Conservation (phyloP, 2,113 vertebrate species). For the Cyphomyrus discorhynchus region DNA sequence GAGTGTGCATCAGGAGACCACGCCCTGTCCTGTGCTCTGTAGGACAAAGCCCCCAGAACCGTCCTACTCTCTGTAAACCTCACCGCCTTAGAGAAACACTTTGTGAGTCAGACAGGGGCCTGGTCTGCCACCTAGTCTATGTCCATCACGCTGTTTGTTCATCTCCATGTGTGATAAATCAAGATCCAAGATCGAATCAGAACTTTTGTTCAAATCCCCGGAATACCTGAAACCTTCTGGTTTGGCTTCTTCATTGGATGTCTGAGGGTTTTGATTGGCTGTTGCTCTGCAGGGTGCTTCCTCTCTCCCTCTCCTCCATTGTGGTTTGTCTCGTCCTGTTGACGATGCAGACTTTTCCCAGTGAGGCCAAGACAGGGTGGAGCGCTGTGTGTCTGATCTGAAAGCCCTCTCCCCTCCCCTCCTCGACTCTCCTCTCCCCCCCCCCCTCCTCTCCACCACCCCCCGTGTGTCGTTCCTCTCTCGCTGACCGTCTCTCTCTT, state of each 20-base stretch:
- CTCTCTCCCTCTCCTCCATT: not conserved
- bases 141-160: slow-evolving; percentile 38
- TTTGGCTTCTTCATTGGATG: not conserved
- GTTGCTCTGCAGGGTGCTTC: slow-evolving; percentile 14
- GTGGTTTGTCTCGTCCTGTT: slow-evolving; percentile 24
- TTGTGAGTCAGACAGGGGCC: slow-evolving; percentile 37
- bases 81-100: slow-evolving; percentile 40
- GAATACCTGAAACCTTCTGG: not conserved
- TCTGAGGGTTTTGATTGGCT: slow-evolving; percentile 42
- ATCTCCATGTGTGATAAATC: slow-evolving; percentile 27
- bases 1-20: slow-evolving; percentile 27
- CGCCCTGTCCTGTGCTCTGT: slow-evolving; percentile 44
- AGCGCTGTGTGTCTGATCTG: slow-evolving; percentile 29
- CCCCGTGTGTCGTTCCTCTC: not conserved
- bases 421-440: not conserved
- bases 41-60: slow-evolving; percentile 41
- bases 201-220: slow-evolving; percentile 21
- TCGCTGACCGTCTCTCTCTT: slow-evolving; percentile 27
- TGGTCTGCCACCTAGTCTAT: slow-evolving; percentile 41
- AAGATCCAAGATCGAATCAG: slow-evolving; percentile 39
- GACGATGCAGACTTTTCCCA: slow-evolving; percentile 39
- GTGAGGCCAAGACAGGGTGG: not conserved
- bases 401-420: slow-evolving; percentile 26
- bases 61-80: slow-evolving; percentile 32
- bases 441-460: not conserved